Base-by-base conservation (phyloP, 2,113 vertebrate genomes). In the Myrmecophaga tridactyla region DNA sequence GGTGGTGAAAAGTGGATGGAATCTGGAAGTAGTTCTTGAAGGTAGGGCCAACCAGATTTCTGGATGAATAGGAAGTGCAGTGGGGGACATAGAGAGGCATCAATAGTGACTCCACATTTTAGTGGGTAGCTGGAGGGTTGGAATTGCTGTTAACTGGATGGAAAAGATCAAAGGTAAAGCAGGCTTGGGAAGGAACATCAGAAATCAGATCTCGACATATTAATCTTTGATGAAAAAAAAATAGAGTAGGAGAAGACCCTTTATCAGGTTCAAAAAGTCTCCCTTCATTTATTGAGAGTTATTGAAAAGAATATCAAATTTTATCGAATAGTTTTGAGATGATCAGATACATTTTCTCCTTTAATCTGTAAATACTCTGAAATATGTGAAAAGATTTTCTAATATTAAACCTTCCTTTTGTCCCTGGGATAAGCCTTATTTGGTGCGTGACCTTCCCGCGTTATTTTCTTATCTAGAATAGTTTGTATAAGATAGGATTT, bases 401-500 rank as follows among this genome's bases (percentile, higher is more conserved):
- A 58, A 65, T 20, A 31, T 51, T 25, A 92, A 75, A 63, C 46
- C 20, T 77, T 69, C 80, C 72, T 95, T 86, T 78, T 69, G 36
- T 60, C 67, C 60, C 48, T 13, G n/a, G 67, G 7, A 70, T 86
- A 89, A 77, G 94, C 8, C 20, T 90, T 82, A 67, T 43, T 67
- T 88, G 69, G 29, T 86, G 21, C 90, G 15, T 56, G 84, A 27
- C 51, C 90, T 69, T 80, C 21, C 36, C 43, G 77, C 8, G 20
- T n/a, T 87, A 73, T 51, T 94, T 21, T 78, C n/a, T 80, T 84
- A 85, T n/a, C 75, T 95, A 48, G 3, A 90, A 70, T 78, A 92
- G 76, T 95, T 84, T 95, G 41, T 60, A 27, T 92, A 15, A 86
- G 53, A 90, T 89, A 69, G 48, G 18, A 80, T 43, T 46, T 63